Evolutionary conservation across 1,140 invertebrate species (phyloP).

Genomic region (Panonychus citri): DNA sequence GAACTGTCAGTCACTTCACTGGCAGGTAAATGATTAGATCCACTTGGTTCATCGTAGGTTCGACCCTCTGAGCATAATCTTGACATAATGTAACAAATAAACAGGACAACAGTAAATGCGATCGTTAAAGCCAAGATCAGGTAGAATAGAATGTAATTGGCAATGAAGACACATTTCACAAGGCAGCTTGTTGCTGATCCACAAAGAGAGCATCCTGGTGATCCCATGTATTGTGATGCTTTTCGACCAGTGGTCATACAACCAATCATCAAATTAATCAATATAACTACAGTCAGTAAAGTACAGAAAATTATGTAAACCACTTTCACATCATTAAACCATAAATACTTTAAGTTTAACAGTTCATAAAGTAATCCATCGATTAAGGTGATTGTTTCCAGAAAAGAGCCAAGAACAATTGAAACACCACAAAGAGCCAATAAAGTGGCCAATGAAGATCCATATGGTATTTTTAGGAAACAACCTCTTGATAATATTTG

Average conservation of each 20-base stretch:
- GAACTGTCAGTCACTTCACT: neutral
- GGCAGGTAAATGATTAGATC: neutral
- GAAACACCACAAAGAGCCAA: slow-evolving; percentile 4
- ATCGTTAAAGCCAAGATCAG: slow-evolving; percentile 1
- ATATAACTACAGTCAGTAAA: neutral
- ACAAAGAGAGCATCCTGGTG: neutral
- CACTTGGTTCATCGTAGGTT: neutral
- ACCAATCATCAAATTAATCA: slow-evolving; percentile 8
- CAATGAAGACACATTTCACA: slow-evolving; percentile 1
- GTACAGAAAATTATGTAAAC: slow-evolving; percentile 1
- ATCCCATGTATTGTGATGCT: neutral
- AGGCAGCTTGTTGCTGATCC: slow-evolving; percentile 3
- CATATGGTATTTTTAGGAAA: slow-evolving; percentile 5
- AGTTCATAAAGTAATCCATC: slow-evolving; percentile 3
- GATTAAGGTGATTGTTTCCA: slow-evolving; percentile 1
- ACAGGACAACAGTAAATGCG: slow-evolving; percentile 1
- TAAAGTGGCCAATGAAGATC: slow-evolving; percentile 2
- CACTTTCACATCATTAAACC: slow-evolving; percentile 9
- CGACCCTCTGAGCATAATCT: slow-evolving; percentile 5
- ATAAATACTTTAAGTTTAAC: neutral
- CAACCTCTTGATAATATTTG: neutral
- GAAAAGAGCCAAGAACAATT: neutral
- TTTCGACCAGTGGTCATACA: slow-evolving; percentile 5
- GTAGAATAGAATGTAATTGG: slow-evolving; percentile 9
- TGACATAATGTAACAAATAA: slow-evolving; percentile 8